phyloP scores from a whole-genome alignment of 2,888 invertebrate genomes.

The Leptinotarsa peninsularis region DNA sequence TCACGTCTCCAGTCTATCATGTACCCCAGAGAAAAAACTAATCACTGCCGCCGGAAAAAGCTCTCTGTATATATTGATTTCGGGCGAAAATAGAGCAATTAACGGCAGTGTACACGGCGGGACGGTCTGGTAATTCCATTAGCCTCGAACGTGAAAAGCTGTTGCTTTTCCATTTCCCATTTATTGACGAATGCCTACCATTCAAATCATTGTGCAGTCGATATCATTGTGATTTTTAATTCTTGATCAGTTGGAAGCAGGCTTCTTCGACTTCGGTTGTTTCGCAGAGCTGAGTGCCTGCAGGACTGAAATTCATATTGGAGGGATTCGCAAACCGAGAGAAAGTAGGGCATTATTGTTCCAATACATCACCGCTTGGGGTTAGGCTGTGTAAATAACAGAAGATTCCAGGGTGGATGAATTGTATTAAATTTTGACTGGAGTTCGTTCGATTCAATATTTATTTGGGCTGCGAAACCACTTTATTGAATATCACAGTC shows the following conservation, averaged over 20 bases:
- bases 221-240: conserved; percentile 16
- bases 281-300: background rate
- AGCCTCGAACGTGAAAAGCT: conserved; percentile 15
- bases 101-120: conserved; percentile 3
- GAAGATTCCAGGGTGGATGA: too few species aligned
- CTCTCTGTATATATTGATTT: conserved; percentile 22
- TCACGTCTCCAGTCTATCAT: conserved; percentile 3
- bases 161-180: conserved; percentile 24
- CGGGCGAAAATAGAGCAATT: conserved; percentile 21
- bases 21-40: conserved; percentile 1
- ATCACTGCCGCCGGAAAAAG: conserved; percentile 3
- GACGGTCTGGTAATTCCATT: conserved; percentile 32
- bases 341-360: too few species aligned
- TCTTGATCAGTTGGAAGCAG: background rate
- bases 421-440: too few species aligned
- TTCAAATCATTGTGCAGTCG: conserved; percentile 10
- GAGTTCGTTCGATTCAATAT: too few species aligned
- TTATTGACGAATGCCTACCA: background rate
- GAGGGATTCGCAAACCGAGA: too few species aligned
- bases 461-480: too few species aligned
- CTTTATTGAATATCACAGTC: too few species aligned
- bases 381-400: too few species aligned
- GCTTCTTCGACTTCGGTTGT: background rate
- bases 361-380: too few species aligned
- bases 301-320: too few species aligned